Evolutionary conservation across 2,797 vertebrate species (phyloP).

Genomic region (Pseudochirops cupreus): DNA sequence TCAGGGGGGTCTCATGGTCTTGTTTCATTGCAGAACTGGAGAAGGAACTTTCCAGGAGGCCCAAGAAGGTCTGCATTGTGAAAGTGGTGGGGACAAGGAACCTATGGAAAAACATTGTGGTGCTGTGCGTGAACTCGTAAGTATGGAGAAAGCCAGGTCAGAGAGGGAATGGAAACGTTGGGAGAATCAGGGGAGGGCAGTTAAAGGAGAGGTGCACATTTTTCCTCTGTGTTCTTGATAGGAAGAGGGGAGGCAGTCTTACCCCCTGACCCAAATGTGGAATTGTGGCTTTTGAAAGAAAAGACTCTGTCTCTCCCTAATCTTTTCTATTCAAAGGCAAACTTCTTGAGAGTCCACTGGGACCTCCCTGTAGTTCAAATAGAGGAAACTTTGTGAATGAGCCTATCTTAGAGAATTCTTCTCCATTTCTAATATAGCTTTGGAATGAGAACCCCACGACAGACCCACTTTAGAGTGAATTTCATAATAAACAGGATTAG

Average conservation of each 20-base stretch:
- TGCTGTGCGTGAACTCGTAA: conserved; percentile 99
- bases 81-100: conserved; percentile 97
- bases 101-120: conserved; percentile 98
- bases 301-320: background rate
- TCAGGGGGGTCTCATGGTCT: background rate
- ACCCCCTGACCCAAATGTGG: background rate
- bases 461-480: background rate
- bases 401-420: background rate
- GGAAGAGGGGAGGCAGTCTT: background rate
- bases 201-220: background rate
- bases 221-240: background rate
- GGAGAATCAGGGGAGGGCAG: background rate
- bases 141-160: conserved; percentile 69
- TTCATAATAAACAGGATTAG: background rate
- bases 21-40: conserved; percentile 91
- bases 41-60: conserved; percentile 90
- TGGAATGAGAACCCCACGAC: background rate
- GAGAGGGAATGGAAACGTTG: background rate
- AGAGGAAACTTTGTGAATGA: background rate
- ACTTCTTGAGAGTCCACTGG: background rate
- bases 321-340: background rate
- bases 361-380: background rate
- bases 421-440: background rate
- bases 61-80: conserved; percentile 95
- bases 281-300: background rate